Evolutionary conservation across 2,113 vertebrate species (phyloP).

Genomic region (Stercorarius parasiticus): DNA sequence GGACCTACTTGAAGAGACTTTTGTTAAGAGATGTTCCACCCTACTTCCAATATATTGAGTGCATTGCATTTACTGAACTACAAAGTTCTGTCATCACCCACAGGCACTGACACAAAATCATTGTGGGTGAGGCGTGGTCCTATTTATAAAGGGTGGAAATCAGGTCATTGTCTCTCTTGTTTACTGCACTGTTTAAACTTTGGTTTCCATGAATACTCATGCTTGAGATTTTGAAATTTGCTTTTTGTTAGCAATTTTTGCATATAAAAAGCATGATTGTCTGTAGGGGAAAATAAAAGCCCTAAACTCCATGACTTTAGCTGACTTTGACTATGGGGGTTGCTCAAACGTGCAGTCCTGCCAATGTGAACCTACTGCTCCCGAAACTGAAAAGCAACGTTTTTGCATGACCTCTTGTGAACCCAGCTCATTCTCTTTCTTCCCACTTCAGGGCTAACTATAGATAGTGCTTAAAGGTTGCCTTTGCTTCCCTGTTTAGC

Average conservation of each 20-base stretch:
- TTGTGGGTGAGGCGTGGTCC: conserved; percentile 11
- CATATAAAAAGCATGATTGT: neutral
- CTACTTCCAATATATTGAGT: neutral
- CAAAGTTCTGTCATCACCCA: conserved; percentile 9
- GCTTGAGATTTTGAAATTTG: conserved; percentile 15
- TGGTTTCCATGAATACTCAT: conserved; percentile 25
- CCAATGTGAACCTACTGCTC: neutral
- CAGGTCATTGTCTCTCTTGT: conserved; percentile 33
- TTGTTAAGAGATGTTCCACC: neutral
- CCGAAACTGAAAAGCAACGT: neutral
- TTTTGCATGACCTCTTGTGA: conserved; percentile 8
- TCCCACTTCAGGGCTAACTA: neutral
- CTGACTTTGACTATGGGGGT: neutral
- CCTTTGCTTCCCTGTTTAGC: neutral
- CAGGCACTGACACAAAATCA: conserved; percentile 27
- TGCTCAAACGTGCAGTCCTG: neutral
- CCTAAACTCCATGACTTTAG: neutral
- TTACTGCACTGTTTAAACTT: conserved; percentile 51
- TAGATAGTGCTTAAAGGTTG: neutral
- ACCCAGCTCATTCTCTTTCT: neutral
- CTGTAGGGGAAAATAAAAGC: neutral
- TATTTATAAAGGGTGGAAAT: conserved; percentile 7
- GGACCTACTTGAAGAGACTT: neutral
- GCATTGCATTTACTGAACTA: neutral
- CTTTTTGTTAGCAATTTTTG: neutral